Base-by-base conservation (phyloP, 1,140 invertebrate species). In the Heliconius melpomene region DNA sequence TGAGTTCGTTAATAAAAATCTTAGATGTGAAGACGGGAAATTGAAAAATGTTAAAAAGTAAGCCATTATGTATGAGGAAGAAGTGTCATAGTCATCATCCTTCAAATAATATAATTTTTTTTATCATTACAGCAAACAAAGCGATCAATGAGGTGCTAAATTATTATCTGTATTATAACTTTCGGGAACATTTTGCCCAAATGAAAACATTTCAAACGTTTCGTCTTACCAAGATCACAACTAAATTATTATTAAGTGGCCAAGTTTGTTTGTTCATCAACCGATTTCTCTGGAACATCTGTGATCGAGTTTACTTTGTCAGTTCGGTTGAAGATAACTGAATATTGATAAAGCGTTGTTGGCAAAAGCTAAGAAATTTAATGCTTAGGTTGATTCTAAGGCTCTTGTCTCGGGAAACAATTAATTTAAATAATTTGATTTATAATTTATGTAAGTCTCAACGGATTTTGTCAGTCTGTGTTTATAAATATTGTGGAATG, bases 241-340 rank as follows among this genome's bases (percentile, higher is more conserved):
- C 23, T 66, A 26, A 66, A 66, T 66, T 66, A 66, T 66, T 66
- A 66, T 66, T 26, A 66, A 66, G 60, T 66, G 60, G 26, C 26
- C 5, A 66, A 66, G 23, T 66, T 66, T 66, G 60, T 66, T 66
- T 66, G 60, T 66, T 66, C 60, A 60, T 60, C 54, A 29, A 66
- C 60, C 6, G 26, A 66, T 66, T 26, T 66, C 60, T 66, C 23
- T 66, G 60, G 26, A 66, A 16, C 60, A 66, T 66, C 60, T 66
- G 60, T 66, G 60, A 66, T 66, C 60, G 11, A 66, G 23, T 66
- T 66, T 66, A 29, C 23, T 66, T 66, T 66, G 60, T 66, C 60
- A 29, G 60, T 66, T 66, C 9, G 8, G 26, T 13, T 66, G 60
- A 29, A 66, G 60, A 66, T 66, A 66, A 13, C 60, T 3, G 60